Evolutionary conservation across 1,140 invertebrate genomes (phyloP), one percentile per base, ranked within the genome.

Genomic region (Delia radicum): DNA sequence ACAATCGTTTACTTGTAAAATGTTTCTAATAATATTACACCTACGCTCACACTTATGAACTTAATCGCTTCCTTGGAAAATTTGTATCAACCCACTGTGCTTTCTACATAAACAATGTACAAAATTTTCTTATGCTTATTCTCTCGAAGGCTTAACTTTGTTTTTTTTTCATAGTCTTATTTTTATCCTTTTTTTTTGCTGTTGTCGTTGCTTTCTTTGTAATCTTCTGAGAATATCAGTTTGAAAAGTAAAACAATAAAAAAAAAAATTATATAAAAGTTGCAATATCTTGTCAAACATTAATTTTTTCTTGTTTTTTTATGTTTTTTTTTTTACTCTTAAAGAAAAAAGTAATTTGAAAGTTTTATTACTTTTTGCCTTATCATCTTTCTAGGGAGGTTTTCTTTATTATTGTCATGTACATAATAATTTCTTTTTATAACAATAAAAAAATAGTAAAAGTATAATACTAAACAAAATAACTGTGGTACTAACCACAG

Each of bases 291-390:
- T 55, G 65, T 69, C 65, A 69, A 69, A 69, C 65, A 69, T 69
- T 33, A 69, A 33, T 69, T 69, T 67, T 31, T 69, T 18, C 65
- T 69, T 37, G n/a, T 69, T 21, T n/a, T n/a, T n/a, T 69, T 69
- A 33, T 33, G 27, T 65, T 65, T 21, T 61, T 65, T 65, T 65
- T 65, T 10, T 15, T 55, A 3, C 18, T 48, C n/a, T 0, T 15
- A 55, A 55, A 21, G n/a, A 55, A 55, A 75, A 75, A 75, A 75
- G 37, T 69, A 69, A 75, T 75, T 71, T 75, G 48, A 75, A 75
- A 75, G 74, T 75, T 75, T 75, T 75, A 75, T 75, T 75, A 75
- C 74, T 71, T 75, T 55, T 71, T 75, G 65, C 67, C 67, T 67
- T 75, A 75, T 71, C 74, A 65, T 71, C 74, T 71, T 75, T 69